Evolutionary conservation across 2,797 vertebrate genomes (phyloP).

Genomic region (Stomatorhinus walkeri): DNA sequence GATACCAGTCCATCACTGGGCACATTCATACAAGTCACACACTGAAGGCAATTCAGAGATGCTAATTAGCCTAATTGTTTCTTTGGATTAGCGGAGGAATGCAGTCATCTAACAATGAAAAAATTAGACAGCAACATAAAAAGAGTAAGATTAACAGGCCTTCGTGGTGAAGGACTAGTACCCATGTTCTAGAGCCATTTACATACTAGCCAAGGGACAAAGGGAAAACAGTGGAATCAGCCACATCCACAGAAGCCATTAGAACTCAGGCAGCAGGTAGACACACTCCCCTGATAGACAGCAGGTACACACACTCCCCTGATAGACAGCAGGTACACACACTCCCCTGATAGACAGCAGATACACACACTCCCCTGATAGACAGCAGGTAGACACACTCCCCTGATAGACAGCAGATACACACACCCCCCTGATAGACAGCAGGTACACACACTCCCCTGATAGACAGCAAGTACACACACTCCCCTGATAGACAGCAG

Average conservation of each 20-base stretch:
- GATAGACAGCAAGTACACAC: not conserved
- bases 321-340: not conserved
- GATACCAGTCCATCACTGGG: not conserved
- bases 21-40: not conserved
- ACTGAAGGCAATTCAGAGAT: not conserved
- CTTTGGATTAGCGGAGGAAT: not conserved
- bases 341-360: not conserved
- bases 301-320: not conserved
- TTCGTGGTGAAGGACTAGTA: not conserved
- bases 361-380: not conserved
- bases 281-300: not conserved
- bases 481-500: not conserved
- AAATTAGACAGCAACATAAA: not conserved
- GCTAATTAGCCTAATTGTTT: not conserved
- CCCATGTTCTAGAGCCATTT: not conserved
- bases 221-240: not conserved
- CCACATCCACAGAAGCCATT: not conserved
- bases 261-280: not conserved
- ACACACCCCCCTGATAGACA: not conserved
- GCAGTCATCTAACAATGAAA: not conserved
- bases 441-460: not conserved
- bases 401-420: not conserved
- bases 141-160: not conserved
- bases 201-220: not conserved
- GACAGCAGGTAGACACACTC: not conserved